Evolutionary conservation across 1,140 invertebrate genomes (phyloP).

Genomic region (Hesperophylax magnus): DNA sequence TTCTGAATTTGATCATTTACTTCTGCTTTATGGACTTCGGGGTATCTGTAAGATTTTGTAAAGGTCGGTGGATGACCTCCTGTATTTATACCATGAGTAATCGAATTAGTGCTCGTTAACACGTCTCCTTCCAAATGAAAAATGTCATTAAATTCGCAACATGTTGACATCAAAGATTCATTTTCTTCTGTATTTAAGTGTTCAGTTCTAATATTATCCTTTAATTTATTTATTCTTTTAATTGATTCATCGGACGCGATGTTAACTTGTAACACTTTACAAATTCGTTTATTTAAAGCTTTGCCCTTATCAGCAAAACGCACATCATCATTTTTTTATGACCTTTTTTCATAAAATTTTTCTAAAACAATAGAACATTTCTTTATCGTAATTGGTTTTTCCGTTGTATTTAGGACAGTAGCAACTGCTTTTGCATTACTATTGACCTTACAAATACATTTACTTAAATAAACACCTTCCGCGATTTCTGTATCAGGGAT

Average conservation of each 20-base stretch:
- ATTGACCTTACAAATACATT: conserved; percentile 3
- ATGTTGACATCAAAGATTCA: conserved; percentile 40
- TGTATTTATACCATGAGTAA: conserved; percentile 59
- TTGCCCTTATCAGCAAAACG: not conserved
- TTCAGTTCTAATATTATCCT: conserved; percentile 29
- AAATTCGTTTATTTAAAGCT: not conserved
- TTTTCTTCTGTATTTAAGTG: conserved; percentile 57
- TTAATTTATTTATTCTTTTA: conserved; percentile 11
- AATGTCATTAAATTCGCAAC: conserved; percentile 55
- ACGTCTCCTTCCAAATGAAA: conserved; percentile 55
- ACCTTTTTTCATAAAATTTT: conserved; percentile 22
- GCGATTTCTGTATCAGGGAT: conserved; percentile 32
- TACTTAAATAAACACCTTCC: conserved; percentile 44
- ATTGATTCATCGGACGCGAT: not conserved
- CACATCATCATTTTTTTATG: conserved; percentile 1
- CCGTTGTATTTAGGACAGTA: conserved; percentile 56
- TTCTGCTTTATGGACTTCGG: conserved; percentile 63
- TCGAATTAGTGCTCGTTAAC: conserved; percentile 15
- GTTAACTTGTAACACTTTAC: not conserved
- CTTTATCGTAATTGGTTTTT: conserved; percentile 32
- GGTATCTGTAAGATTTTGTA: conserved; percentile 61
- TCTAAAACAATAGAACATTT: not conserved
- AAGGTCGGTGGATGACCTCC: conserved; percentile 55
- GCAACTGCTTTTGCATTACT: conserved; percentile 29
- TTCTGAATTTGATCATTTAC: conserved; percentile 63